Percentiles rank a stretch among this genome's conserved stretches.
These are phyloP conservation scores for Gallinago paraguaiae DNA, from an alignment of 2,113 vertebrate species.

Conservation along the genomic window DNA sequence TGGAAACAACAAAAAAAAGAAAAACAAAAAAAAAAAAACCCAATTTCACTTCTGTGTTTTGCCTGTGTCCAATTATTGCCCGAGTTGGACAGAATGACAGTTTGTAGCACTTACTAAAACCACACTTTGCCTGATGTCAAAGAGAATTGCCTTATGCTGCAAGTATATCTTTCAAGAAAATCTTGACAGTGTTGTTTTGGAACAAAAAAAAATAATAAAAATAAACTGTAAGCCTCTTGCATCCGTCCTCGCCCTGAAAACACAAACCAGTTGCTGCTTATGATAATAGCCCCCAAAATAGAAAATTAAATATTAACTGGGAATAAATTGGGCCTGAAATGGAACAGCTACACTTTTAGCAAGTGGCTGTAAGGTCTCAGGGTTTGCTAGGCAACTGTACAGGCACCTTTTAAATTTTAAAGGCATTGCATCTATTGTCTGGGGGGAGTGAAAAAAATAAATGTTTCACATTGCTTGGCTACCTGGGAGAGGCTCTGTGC, in stretches of 20 bases:
- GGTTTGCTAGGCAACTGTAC: neutral
- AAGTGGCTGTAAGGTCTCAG: neutral
- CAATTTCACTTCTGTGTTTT: neutral
- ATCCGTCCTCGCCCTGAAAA: neutral
- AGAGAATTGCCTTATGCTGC: neutral
- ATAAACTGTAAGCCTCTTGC: neutral
- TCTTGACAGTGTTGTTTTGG: neutral
- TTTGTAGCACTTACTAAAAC: neutral
- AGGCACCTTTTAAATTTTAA: neutral
- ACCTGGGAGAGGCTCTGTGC: neutral
- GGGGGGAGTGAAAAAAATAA: neutral
- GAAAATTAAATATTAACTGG: conserved; percentile 19
- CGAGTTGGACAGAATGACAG: neutral
- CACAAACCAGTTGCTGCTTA: neutral
- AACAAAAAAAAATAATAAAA: neutral
- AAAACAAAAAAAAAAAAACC: no score
- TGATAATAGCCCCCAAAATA: neutral
- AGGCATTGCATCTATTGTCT: neutral
- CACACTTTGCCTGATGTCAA: neutral
- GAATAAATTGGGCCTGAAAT: neutral
- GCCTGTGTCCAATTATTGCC: neutral
- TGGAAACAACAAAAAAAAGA: neutral
- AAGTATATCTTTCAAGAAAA: neutral
- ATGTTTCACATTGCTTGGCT: neutral
- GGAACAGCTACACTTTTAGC: neutral